These are phyloP conservation scores for Aphidius gifuensis DNA, from an alignment of 1,140 invertebrate species.

Conservation along the genomic window DNA sequence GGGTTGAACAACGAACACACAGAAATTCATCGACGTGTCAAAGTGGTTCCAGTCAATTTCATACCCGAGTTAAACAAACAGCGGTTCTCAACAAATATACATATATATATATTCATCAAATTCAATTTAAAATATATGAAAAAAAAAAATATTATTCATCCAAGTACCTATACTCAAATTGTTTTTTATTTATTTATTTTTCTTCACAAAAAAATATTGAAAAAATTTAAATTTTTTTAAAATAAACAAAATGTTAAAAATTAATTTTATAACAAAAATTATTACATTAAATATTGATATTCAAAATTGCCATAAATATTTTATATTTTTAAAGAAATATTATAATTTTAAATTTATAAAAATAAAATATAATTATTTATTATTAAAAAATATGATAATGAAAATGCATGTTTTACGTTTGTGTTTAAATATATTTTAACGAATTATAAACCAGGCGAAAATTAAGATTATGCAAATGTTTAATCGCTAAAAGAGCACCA, in stretches of 20 bases:
- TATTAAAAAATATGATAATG: no score
- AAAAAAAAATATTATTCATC: no score
- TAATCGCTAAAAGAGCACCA: slow-evolving; percentile 43
- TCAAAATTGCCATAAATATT: no score
- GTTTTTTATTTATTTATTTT: no score
- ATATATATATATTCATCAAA: slow-evolving; percentile 2
- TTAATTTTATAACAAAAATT: no score
- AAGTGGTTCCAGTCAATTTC: slow-evolving; percentile 44
- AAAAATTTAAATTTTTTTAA: no score
- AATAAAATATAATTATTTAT: no score
- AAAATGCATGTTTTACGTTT: neutral
- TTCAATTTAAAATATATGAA: neutral
- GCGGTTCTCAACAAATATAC: slow-evolving; percentile 30
- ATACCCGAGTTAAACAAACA: slow-evolving; percentile 42
- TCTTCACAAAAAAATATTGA: no score
- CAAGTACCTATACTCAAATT: no score
- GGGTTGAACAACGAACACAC: slow-evolving; percentile 14
- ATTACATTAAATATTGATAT: no score
- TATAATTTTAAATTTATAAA: no score
- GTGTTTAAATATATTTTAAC: slow-evolving; percentile 36
- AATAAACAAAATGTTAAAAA: neutral
- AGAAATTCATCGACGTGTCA: slow-evolving; percentile 43
- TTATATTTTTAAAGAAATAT: no score
- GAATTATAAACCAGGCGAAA: slow-evolving; percentile 36
- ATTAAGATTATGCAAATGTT: slow-evolving; percentile 54